A percentile compares a stretch with the other conserved stretches of the same genome.
These are phyloP conservation scores for Micronycteris hirsuta DNA, from an alignment of 2,113 vertebrate genomes.

Conservation along the genomic window DNA sequence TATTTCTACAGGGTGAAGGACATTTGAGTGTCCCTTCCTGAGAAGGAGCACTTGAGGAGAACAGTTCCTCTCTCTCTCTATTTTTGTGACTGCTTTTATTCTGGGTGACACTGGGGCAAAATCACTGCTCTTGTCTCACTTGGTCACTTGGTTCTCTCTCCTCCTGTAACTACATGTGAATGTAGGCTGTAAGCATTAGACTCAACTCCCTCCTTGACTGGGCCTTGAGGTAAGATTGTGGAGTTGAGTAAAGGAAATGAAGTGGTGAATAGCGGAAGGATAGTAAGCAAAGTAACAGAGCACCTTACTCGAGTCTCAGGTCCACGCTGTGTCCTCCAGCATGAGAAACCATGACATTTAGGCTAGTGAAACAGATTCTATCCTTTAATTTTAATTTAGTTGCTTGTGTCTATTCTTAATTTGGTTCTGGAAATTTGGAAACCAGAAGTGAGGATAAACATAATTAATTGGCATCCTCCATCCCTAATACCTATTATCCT, in stretches of 20 bases:
- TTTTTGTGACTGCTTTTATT: neutral
- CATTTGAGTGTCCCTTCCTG: neutral
- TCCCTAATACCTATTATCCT: conserved; percentile 29
- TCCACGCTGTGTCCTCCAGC: neutral
- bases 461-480: neutral
- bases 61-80: neutral
- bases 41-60: neutral
- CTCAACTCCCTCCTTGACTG: neutral
- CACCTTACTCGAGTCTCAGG: neutral
- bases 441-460: neutral
- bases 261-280: neutral
- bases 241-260: neutral
- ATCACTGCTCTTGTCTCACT: neutral
- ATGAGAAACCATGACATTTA: neutral
- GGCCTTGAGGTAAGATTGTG: neutral
- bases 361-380: neutral
- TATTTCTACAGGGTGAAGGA: neutral
- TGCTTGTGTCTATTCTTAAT: neutral
- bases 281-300: neutral
- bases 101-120: neutral
- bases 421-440: conserved; percentile 14
- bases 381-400: neutral
- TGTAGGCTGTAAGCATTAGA: neutral
- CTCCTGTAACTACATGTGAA: neutral
- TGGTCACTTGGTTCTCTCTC: neutral